phyloP scores from a whole-genome alignment of 2,113 vertebrate species.

The Dromiciops gliroides region DNA sequence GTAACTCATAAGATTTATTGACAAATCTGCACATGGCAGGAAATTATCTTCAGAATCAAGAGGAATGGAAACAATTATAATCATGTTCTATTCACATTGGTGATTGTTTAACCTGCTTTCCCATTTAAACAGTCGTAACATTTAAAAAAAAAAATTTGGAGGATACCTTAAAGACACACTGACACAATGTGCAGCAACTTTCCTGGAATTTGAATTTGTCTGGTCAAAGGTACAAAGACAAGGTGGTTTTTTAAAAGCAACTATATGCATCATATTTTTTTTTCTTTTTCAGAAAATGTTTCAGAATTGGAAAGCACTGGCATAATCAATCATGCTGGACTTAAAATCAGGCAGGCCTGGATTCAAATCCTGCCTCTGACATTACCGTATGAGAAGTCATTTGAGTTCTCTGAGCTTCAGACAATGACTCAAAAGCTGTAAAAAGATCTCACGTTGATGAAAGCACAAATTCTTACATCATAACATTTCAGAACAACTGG shows the following conservation, averaged over 20 bases:
- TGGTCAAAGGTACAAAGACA: slow-evolving; percentile 3
- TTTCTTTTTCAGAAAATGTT: slow-evolving; percentile 15
- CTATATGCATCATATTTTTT: not conserved
- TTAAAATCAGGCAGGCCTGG: not conserved
- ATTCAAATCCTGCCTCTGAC: not conserved
- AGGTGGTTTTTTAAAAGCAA: not conserved
- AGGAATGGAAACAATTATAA: slow-evolving; percentile 72
- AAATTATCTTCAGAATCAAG: slow-evolving; percentile 72
- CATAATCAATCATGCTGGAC: not conserved
- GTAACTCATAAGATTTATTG: slow-evolving; percentile 75
- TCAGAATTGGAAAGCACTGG: not conserved
- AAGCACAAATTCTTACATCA: not conserved
- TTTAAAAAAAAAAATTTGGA: slow-evolving; percentile 31
- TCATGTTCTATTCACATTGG: slow-evolving; percentile 68
- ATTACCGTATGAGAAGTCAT: not conserved
- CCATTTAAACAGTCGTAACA: slow-evolving; percentile 56
- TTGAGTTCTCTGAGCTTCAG: not conserved
- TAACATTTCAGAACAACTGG: not conserved
- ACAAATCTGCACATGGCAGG: slow-evolving; percentile 69
- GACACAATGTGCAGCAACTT: slow-evolving; percentile 25
- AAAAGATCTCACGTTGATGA: not conserved
- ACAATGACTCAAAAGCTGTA: not conserved
- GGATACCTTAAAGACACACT: not conserved
- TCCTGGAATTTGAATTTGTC: slow-evolving; percentile 18
- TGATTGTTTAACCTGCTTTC: slow-evolving; percentile 67